Conservation (phyloP, 2,797 vertebrate species). For the Odontamblyopus lacepedii region DNA sequence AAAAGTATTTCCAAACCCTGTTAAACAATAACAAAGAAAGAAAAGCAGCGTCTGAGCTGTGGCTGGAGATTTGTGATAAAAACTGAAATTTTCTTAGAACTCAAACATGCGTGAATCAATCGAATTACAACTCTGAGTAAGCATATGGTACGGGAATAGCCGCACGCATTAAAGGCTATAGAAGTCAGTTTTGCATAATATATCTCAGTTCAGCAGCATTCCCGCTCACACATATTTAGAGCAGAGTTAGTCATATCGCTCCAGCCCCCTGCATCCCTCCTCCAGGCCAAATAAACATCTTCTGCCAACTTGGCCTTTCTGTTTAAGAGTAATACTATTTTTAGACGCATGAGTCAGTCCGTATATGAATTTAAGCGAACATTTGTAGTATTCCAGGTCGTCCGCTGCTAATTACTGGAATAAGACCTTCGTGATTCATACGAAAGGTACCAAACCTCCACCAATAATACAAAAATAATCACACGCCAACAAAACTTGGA, state of each 20-base stretch:
- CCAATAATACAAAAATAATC: too few relatives aligned
- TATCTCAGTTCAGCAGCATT: neutral
- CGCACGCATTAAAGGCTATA: too few relatives aligned
- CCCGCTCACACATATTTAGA: neutral
- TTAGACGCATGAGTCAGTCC: constrained; percentile 12
- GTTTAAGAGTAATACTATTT: constrained; percentile 3
- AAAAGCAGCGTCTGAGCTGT: too few relatives aligned
- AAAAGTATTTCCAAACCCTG: too few relatives aligned
- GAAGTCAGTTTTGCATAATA: neutral
- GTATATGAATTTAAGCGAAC: constrained; percentile 16
- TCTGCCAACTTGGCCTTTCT: constrained; percentile 31
- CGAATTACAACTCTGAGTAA: neutral
- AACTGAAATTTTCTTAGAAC: too few relatives aligned
- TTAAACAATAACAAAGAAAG: too few relatives aligned
- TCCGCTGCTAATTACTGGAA: constrained; percentile 45
- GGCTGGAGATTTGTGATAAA: neutral
- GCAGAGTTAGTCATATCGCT: neutral
- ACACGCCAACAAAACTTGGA: too few relatives aligned
- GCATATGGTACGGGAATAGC: too few relatives aligned
- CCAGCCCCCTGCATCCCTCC: constrained; percentile 10
- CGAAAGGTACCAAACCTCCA: too few relatives aligned
- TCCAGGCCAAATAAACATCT: constrained; percentile 36
- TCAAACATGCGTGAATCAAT: neutral
- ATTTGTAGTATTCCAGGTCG: constrained; percentile 34
- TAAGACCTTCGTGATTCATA: constrained; percentile 4